A percentile compares a stretch with the other conserved stretches of the same genome.
phyloP scores from a whole-genome alignment of 2,113 vertebrate species.

The Boulengeromyrus knoepffleri region DNA sequence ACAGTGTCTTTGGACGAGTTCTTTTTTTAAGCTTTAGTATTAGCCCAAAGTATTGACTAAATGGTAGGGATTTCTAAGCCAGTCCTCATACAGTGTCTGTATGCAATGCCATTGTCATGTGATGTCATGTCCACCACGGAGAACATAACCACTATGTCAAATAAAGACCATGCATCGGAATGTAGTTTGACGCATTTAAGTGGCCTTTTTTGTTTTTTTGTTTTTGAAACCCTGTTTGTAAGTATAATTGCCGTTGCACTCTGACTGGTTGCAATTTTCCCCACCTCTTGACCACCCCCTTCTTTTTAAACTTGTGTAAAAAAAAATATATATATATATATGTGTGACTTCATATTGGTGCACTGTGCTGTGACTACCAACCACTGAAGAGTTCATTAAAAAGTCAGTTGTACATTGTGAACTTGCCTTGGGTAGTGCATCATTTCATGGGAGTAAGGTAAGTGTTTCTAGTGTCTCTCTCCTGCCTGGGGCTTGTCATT shows the following conservation, averaged over 20 bases:
- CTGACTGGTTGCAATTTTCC: conserved; percentile 48
- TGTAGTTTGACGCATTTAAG: conserved; percentile 86
- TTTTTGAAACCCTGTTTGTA: conserved; percentile 29
- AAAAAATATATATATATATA: conserved; percentile 40
- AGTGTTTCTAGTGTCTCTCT: background rate
- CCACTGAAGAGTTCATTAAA: conserved; percentile 95
- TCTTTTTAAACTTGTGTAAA: conserved; percentile 45
- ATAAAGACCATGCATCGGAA: conserved; percentile 59
- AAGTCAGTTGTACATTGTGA: conserved; percentile 98
- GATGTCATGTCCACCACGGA: conserved; percentile 51
- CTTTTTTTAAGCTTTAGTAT: conserved; percentile 69
- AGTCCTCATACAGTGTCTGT: conserved; percentile 71
- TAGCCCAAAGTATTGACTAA: conserved; percentile 78
- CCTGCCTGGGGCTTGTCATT: background rate
- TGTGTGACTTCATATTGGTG: conserved; percentile 80
- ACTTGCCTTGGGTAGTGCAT: conserved; percentile 70
- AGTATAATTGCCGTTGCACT: conserved; percentile 49
- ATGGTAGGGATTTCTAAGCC: conserved; percentile 64
- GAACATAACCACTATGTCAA: conserved; percentile 52
- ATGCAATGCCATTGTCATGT: conserved; percentile 85
- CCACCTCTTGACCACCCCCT: conserved; percentile 33
- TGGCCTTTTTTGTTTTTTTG: conserved; percentile 78
- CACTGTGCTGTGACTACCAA: conserved; percentile 81
- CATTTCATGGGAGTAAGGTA: conserved; percentile 30
- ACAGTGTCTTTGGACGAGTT: conserved; percentile 79